These are phyloP conservation scores for Phrixothrix hirtus DNA, from an alignment of 2,888 invertebrate genomes.

Conservation along the genomic window DNA sequence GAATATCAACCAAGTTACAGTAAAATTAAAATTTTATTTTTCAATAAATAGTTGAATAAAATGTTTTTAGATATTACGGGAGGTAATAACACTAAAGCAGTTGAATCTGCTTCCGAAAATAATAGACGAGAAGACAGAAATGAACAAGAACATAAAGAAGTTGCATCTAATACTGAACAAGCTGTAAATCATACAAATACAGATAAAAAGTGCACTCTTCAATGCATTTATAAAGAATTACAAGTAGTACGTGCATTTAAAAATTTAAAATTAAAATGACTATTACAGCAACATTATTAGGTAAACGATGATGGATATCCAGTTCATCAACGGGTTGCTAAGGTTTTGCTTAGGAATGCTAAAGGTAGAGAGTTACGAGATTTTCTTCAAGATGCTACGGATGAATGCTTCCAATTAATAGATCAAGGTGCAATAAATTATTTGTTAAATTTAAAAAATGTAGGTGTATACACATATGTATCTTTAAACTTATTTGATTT, in stretches of 20 bases:
- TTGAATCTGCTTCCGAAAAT: too few relatives aligned
- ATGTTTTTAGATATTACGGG: too few relatives aligned
- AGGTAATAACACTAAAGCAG: too few relatives aligned
- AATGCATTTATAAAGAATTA: slow-evolving; percentile 71
- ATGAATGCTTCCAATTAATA: slow-evolving; percentile 70
- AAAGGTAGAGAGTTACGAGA: slow-evolving; percentile 67
- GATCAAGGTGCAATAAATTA: slow-evolving; percentile 49
- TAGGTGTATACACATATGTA: too few relatives aligned
- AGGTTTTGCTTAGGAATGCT: slow-evolving; percentile 65
- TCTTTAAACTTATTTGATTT: too few relatives aligned
- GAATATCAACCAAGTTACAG: too few relatives aligned
- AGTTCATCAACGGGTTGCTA: slow-evolving; percentile 65
- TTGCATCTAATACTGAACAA: slow-evolving; percentile 1
- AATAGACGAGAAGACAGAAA: neutral
- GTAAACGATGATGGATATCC: slow-evolving; percentile 67
- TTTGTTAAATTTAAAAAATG: too few relatives aligned
- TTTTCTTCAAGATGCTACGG: slow-evolving; percentile 71
- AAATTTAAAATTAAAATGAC: neutral
- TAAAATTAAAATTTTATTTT: too few relatives aligned
- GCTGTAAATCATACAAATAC: neutral
- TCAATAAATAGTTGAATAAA: too few relatives aligned
- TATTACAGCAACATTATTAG: slow-evolving; percentile 47
- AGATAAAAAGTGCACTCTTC: slow-evolving; percentile 54
- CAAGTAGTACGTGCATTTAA: slow-evolving; percentile 63
- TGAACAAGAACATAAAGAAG: neutral